Evolutionary conservation across 2,113 vertebrate genomes (phyloP).

Genomic region (Typhlomys cinereus): DNA sequence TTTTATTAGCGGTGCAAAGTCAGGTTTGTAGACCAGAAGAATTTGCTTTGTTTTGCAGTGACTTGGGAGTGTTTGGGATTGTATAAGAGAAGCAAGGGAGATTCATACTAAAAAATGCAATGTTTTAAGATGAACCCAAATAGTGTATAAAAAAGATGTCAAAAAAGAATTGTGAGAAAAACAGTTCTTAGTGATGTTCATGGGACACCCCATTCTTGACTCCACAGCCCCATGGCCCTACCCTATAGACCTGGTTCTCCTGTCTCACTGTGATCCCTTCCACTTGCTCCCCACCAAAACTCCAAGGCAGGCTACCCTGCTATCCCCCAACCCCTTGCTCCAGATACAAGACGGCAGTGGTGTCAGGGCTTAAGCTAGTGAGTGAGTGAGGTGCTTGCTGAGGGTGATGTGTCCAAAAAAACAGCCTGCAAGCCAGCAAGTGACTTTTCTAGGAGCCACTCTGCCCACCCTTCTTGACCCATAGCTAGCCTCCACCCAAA

Average conservation of each 20-base stretch:
- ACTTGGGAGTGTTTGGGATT: background rate
- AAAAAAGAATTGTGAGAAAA: conserved; percentile 25
- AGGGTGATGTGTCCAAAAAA: background rate
- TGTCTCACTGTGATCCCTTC: background rate
- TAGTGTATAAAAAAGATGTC: background rate
- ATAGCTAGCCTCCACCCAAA: background rate
- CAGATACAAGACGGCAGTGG: background rate
- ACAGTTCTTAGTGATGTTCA: background rate
- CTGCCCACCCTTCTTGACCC: background rate
- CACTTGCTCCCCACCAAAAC: background rate
- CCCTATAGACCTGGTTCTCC: background rate
- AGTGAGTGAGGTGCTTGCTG: fast-evolving
- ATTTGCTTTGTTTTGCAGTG: background rate
- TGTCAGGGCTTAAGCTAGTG: fast-evolving
- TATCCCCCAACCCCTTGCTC: too few relatives aligned
- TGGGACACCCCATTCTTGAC: too few relatives aligned
- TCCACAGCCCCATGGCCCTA: background rate
- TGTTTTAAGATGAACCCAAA: background rate
- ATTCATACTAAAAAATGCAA: background rate
- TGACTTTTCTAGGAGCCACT: background rate
- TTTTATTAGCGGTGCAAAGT: conserved; percentile 13
- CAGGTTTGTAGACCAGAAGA: background rate
- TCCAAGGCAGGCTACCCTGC: background rate
- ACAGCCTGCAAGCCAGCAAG: background rate
- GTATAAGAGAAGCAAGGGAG: background rate